Evolutionary conservation across 1,140 invertebrate species (phyloP).

Genomic region (Temnothorax longispinosus): DNA sequence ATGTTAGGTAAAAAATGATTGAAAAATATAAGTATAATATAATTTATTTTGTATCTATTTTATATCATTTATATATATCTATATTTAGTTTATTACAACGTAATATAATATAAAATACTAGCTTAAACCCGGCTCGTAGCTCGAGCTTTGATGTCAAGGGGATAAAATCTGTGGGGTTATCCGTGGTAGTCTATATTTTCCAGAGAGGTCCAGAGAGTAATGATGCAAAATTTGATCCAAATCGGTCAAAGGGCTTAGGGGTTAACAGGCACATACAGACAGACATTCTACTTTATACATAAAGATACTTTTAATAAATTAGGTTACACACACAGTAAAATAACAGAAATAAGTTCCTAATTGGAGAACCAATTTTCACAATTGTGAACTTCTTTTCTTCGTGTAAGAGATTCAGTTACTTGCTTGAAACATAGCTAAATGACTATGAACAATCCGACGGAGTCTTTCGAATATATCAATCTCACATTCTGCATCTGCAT

Average conservation of each 20-base stretch:
- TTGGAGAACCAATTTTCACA: background rate
- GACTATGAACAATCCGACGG: background rate
- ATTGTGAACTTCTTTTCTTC: background rate
- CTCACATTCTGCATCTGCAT: background rate
- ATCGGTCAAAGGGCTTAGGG: no score
- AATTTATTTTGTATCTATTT: background rate
- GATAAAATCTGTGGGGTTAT: no score
- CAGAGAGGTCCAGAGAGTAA: no score
- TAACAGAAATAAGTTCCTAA: background rate
- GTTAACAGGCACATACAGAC: no score
- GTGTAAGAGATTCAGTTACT: background rate
- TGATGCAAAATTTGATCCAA: no score
- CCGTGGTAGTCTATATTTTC: no score
- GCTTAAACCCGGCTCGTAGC: no score
- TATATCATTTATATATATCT: background rate
- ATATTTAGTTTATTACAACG: background rate
- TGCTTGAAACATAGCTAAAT: background rate
- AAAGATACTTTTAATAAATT: background rate
- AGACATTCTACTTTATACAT: no score
- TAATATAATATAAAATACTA: background rate
- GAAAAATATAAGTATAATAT: background rate
- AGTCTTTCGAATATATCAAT: conserved; percentile 7
- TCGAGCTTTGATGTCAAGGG: no score
- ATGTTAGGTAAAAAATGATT: background rate
- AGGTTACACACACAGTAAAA: background rate